Evolutionary conservation across 1,140 invertebrate species (phyloP), one percentile per base, ranked within the genome.

Genomic region (Apis laboriosa): DNA sequence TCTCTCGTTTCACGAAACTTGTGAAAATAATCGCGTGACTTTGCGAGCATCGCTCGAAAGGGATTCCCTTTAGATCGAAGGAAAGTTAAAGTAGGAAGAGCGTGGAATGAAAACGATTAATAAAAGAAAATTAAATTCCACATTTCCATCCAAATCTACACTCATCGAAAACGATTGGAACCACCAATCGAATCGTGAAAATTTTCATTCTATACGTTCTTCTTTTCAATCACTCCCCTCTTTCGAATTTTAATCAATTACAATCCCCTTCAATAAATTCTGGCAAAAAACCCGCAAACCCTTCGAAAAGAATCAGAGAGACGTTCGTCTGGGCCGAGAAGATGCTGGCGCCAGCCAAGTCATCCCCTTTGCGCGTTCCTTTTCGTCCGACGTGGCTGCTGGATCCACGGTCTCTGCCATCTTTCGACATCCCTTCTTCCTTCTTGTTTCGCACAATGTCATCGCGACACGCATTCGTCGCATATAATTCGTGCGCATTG

Each of bases 391-490:
- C 56, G 70, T 70, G 61, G 70, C 53, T 61, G 71, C 58, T 67
- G 70, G 49, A 34, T 34, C 74, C 53, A 17, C 61, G 56, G 64
- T 28, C 86, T 84, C 77, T 61, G 58, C 53, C 66, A 63, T 70
- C 56, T 24, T 51, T 53, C 75, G 85, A 61, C 51, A 51, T 56
- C 60, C 34, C 75, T 9, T 64, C 34, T 17, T 60, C 34, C 34
- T 8, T 60, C 53, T 8, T 64, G 21, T 24, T 63, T 63, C 56
- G 61, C 67, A 60, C 77, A 81, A 76, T 86, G 88, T 86, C 88
- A 89, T 80, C 55, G 78, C 84, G 83, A 86, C 88, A 83, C 79
- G 83, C 88, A 89, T 89, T 89, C 88, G 83, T 83, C 88, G 88
- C 88, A 81, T 89, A 87, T 89, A 89, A 89, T 89, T 89, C 56